These are phyloP conservation scores for Podilymbus podiceps DNA, from an alignment of 2,113 vertebrate genomes.

Conservation along the genomic window DNA sequence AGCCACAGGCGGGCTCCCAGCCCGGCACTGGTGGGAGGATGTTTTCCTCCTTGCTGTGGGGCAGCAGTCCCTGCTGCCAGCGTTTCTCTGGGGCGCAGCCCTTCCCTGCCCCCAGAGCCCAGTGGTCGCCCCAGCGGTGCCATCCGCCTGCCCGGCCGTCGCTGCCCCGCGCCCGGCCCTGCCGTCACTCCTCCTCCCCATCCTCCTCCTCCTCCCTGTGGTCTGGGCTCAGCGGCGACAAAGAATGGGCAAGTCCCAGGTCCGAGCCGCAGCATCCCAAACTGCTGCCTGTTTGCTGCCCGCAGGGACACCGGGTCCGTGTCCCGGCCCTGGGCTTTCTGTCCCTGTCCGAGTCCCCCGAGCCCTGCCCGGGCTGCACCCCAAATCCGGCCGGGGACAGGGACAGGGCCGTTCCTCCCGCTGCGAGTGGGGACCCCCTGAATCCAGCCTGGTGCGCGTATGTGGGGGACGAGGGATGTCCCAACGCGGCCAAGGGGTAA, in stretches of 20 bases:
- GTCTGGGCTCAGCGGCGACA: not conserved
- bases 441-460: not conserved
- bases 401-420: not conserved
- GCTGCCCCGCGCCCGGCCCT: not conserved
- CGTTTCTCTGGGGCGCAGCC: not conserved
- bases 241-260: not conserved
- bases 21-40: not conserved
- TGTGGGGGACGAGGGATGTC: not conserved
- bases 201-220: not conserved
- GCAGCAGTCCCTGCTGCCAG: not conserved
- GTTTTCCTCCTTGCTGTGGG: not conserved
- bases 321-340: too few species aligned
- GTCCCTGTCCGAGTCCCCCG: not conserved
- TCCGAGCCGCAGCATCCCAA: not conserved
- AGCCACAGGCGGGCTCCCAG: not conserved
- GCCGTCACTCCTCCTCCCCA: not conserved
- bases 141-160: not conserved
- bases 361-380: not conserved
- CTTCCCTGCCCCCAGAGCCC: not conserved
- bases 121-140: too few species aligned
- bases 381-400: not conserved
- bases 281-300: not conserved
- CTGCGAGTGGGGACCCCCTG: not conserved
- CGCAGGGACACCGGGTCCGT: not conserved
- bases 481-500: not conserved